Evolutionary conservation across 1,140 invertebrate species (phyloP).

Genomic region (Drosophila nebulosa): DNA sequence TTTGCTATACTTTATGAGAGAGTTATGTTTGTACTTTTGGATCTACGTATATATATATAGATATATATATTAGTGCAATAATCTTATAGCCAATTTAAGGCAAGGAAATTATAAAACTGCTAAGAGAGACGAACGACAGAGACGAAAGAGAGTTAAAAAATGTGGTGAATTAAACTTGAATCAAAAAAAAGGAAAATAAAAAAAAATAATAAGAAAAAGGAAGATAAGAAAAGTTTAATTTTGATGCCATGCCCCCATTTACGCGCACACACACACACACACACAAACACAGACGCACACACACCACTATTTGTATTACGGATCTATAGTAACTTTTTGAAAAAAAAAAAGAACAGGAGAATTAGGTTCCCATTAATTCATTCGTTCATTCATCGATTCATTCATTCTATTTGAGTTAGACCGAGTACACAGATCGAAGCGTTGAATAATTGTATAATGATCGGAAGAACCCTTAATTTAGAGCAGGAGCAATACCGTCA

Average conservation of each 20-base stretch:
- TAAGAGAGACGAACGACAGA: background rate
- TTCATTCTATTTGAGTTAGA: background rate
- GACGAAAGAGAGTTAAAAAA: background rate
- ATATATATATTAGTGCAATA: slow-evolving; percentile 7
- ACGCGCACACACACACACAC: background rate
- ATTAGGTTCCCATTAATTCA: background rate
- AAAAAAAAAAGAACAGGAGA: background rate
- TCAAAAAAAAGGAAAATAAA: background rate
- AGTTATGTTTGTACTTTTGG: slow-evolving; percentile 1
- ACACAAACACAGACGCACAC: background rate
- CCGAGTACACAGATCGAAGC: background rate
- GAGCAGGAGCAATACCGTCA: background rate
- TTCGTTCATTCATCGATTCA: background rate
- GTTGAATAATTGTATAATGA: background rate
- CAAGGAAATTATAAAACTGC: background rate
- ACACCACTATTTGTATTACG: background rate
- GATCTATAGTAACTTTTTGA: background rate
- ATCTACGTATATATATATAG: slow-evolving; percentile 2
- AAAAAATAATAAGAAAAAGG: background rate
- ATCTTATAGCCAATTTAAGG: background rate
- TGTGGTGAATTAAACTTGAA: background rate
- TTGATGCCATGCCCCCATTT: background rate
- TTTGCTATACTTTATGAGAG: slow-evolving; percentile 1
- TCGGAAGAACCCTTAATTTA: background rate
- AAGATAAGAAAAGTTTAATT: background rate